Conservation (phyloP, 2,888 invertebrate genomes). For the Bombyx huttoni region DNA sequence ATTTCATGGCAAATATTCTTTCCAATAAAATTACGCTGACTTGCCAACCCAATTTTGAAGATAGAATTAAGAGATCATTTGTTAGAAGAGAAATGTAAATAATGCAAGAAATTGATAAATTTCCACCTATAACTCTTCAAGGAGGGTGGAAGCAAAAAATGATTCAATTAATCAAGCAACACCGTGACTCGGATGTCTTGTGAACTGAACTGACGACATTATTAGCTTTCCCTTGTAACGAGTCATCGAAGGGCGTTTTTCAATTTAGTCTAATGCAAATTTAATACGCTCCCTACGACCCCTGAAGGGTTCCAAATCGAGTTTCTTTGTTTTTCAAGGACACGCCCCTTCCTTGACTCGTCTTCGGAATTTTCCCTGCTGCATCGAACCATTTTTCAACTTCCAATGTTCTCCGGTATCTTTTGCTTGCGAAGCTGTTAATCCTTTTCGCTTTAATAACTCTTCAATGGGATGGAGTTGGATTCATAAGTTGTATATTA, state of each 20-base stretch:
- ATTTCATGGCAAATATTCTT: no score
- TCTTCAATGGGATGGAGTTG: no score
- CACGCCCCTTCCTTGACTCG: background rate
- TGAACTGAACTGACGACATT: conserved; percentile 59
- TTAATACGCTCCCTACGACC: conserved; percentile 60
- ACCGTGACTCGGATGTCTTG: conserved; percentile 58
- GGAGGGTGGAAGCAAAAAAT: conserved; percentile 43
- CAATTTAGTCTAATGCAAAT: conserved; percentile 71
- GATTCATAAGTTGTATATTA: no score
- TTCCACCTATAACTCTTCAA: background rate
- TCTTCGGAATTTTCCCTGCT: conserved; percentile 3
- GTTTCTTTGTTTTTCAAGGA: conserved; percentile 55
- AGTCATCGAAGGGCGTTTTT: conserved; percentile 66
- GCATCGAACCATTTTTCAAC: background rate
- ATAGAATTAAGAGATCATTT: no score
- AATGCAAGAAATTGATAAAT: background rate
- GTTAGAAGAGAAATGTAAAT: background rate
- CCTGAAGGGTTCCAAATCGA: conserved; percentile 51
- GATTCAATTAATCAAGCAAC: conserved; percentile 68
- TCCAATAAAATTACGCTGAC: no score
- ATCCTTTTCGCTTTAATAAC: no score
- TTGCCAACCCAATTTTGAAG: no score
- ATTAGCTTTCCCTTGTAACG: conserved; percentile 62
- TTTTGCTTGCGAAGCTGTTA: no score
- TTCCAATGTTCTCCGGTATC: no score